Conservation (phyloP, 92 coral and sea anemone genomes). For the Epizoanthus illoricatus region DNA sequence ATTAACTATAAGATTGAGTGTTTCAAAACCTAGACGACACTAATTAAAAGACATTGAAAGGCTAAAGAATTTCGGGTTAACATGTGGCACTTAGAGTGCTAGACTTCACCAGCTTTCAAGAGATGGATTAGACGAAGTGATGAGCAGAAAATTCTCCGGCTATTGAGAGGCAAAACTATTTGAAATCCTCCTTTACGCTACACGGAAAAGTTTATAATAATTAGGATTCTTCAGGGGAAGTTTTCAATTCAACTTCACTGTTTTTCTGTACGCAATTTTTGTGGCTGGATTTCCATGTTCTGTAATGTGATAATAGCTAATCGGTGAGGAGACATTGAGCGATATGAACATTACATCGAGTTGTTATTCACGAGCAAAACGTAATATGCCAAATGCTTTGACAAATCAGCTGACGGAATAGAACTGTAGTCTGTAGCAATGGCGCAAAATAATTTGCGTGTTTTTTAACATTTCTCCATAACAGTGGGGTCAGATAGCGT, state of each 20-base stretch:
- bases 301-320: not conserved
- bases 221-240: not conserved
- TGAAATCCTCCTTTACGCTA: too few species aligned
- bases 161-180: too few species aligned
- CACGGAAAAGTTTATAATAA: too few species aligned
- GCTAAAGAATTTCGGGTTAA: not conserved
- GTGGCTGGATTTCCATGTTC: not conserved
- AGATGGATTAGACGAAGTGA: not conserved
- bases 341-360: not conserved
- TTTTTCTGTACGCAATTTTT: not conserved
- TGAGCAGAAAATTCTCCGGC: too few species aligned
- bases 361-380: not conserved
- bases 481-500: slow-evolving; percentile 11
- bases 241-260: not conserved
- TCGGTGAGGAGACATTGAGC: not conserved
- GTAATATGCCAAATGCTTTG: not conserved
- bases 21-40: not conserved
- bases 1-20: slow-evolving; percentile 2
- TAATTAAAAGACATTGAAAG: not conserved
- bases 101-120: slow-evolving; percentile 18
- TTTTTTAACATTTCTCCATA: not conserved
- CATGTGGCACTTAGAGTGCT: slow-evolving; percentile 1
- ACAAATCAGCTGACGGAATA: not conserved
- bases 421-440: not conserved
- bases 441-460: not conserved